These are phyloP conservation scores for Steatornis caripensis DNA, from an alignment of 2,113 vertebrate genomes.

Conservation along the genomic window DNA sequence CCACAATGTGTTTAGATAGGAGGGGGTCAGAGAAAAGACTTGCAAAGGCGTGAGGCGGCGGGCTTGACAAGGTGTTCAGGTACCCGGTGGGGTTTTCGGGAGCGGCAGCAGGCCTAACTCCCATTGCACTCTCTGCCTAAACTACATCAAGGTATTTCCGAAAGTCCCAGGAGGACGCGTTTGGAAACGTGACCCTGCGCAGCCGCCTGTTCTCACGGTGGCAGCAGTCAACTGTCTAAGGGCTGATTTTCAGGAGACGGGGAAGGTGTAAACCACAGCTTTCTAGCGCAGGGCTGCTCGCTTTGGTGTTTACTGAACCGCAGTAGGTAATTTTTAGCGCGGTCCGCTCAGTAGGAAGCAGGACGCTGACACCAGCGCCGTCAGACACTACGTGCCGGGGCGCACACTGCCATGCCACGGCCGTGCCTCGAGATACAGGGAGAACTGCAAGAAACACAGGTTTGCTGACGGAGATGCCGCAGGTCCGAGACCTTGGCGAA, in stretches of 20 bases:
- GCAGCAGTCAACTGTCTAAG: neutral
- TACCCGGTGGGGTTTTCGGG: neutral
- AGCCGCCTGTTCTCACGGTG: neutral
- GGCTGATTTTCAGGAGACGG: neutral
- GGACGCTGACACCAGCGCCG: neutral
- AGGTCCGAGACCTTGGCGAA: neutral
- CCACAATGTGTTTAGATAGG: neutral
- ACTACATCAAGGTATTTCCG: neutral
- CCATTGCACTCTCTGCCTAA: neutral
- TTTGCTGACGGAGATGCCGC: neutral
- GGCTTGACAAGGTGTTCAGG: neutral
- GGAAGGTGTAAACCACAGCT: neutral
- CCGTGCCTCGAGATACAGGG: neutral
- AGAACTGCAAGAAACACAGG: neutral
- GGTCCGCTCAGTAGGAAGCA: neutral
- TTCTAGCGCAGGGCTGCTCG: neutral
- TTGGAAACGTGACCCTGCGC: accelerated
- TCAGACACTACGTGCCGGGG: neutral
- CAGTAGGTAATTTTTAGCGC: neutral
- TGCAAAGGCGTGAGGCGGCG: neutral
- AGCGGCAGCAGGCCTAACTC: neutral
- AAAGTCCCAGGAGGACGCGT: neutral
- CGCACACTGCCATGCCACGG: accelerated
- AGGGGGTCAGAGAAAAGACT: neutral
- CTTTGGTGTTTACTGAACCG: neutral